Evolutionary conservation across 1,140 invertebrate species (phyloP).

Genomic region (Venturia canescens): DNA sequence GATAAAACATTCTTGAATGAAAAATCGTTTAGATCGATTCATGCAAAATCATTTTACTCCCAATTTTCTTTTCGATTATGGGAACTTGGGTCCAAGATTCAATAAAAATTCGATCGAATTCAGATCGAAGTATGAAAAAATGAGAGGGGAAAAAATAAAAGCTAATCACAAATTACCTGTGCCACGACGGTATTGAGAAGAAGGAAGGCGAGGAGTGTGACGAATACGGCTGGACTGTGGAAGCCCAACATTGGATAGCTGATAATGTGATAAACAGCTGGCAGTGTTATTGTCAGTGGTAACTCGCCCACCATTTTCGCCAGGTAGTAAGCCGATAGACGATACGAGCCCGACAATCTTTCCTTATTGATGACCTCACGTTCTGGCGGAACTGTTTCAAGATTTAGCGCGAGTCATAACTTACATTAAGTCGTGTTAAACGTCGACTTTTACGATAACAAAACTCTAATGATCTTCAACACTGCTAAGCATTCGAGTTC

Average conservation of each 20-base stretch:
- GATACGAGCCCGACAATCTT: constrained; percentile 87
- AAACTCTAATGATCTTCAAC: constrained; percentile 42
- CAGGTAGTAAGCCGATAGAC: constrained; percentile 90
- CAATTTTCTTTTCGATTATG: too few relatives aligned
- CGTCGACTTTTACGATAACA: not conserved
- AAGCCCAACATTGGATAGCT: constrained; percentile 88
- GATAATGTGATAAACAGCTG: constrained; percentile 88
- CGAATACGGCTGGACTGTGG: constrained; percentile 81
- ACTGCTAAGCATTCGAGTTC: too few relatives aligned
- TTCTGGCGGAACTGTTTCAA: constrained; percentile 85
- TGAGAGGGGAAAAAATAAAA: too few relatives aligned
- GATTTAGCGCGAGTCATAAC: constrained; percentile 3
- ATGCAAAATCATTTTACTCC: too few relatives aligned
- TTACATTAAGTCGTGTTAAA: not conserved
- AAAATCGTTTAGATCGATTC: too few relatives aligned
- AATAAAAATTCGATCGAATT: too few relatives aligned
- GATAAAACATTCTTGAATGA: too few relatives aligned
- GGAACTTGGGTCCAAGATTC: too few relatives aligned
- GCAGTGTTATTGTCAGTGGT: constrained; percentile 86
- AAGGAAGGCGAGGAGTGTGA: constrained; percentile 84
- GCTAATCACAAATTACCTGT: constrained; percentile 76
- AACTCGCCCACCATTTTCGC: constrained; percentile 92
- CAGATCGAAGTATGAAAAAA: too few relatives aligned
- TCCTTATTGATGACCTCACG: constrained; percentile 91
- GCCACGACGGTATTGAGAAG: constrained; percentile 88